These are phyloP conservation scores for Galerucella calmariensis DNA, from an alignment of 2,888 invertebrate genomes.

Conservation along the genomic window DNA sequence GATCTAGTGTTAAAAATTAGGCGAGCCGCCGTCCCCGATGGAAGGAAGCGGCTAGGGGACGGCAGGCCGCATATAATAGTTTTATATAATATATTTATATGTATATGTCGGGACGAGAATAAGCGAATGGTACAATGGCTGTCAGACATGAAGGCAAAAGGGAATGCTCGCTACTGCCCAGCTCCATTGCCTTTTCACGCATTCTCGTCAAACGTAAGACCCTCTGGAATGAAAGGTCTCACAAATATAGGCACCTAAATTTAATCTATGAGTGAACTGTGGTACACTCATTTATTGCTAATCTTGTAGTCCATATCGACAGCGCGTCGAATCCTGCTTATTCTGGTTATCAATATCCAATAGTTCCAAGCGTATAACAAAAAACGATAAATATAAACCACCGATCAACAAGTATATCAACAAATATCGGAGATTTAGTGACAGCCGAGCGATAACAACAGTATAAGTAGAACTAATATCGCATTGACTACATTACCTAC, in stretches of 20 bases:
- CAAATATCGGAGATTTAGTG: slow-evolving; percentile 23
- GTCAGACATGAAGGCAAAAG: slow-evolving; percentile 26
- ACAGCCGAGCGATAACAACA: slow-evolving; percentile 26
- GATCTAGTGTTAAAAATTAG: slow-evolving; percentile 54
- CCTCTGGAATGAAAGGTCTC: slow-evolving; percentile 47
- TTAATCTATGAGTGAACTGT: slow-evolving; percentile 62
- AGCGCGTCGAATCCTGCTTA: slow-evolving; percentile 50
- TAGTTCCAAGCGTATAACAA: slow-evolving; percentile 51
- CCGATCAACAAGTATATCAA: slow-evolving; percentile 20
- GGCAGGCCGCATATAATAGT: slow-evolving; percentile 40
- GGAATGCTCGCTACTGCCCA: slow-evolving; percentile 26
- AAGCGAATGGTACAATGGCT: slow-evolving; percentile 45
- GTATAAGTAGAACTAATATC: slow-evolving; percentile 42
- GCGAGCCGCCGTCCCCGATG: slow-evolving; percentile 47
- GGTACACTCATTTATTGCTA: slow-evolving; percentile 64
- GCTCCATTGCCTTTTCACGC: slow-evolving; percentile 50
- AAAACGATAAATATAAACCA: slow-evolving; percentile 32
- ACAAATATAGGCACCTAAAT: slow-evolving; percentile 64
- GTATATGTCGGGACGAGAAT: slow-evolving; percentile 52
- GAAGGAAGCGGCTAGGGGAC: slow-evolving; percentile 43
- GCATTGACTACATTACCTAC: slow-evolving; percentile 7
- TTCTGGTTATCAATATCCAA: slow-evolving; percentile 45
- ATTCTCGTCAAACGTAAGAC: slow-evolving; percentile 57
- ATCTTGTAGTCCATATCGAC: slow-evolving; percentile 62
- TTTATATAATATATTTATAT: slow-evolving; percentile 26